Conservation (phyloP, 2,113 vertebrate species). For the Neolamprologus devosi region DNA sequence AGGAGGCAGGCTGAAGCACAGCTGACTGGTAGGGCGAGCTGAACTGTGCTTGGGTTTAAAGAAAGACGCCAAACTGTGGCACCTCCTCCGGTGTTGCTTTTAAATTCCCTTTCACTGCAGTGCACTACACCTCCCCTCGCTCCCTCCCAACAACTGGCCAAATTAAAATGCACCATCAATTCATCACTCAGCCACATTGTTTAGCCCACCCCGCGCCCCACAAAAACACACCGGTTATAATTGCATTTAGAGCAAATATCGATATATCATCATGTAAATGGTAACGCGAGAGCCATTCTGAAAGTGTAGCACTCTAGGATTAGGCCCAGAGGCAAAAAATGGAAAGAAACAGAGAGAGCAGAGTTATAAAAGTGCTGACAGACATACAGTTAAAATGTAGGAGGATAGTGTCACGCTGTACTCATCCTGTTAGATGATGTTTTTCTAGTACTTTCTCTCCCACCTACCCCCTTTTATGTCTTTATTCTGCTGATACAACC, state of each 20-base stretch:
- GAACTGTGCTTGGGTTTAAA: not conserved
- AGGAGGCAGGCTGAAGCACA: slow-evolving; percentile 19
- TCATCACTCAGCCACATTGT: not conserved
- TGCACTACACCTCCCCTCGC: not conserved
- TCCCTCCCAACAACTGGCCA: slow-evolving; percentile 8
- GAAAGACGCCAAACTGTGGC: not conserved
- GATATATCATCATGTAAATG: slow-evolving; percentile 26
- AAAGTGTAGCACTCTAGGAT: slow-evolving; percentile 3
- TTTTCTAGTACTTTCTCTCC: slow-evolving; percentile 37
- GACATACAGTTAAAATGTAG: slow-evolving; percentile 14
- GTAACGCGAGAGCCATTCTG: slow-evolving; percentile 6
- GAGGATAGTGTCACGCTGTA: slow-evolving; percentile 29
- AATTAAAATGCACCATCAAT: slow-evolving; percentile 9
- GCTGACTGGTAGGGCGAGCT: not conserved
- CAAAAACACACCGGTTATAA: slow-evolving; percentile 6
- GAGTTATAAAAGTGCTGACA: slow-evolving; percentile 14
- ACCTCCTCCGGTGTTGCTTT: not conserved
- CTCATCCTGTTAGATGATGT: slow-evolving; percentile 43
- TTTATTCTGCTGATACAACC: slow-evolving; percentile 62
- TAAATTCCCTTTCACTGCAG: not conserved
- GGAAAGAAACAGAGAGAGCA: not conserved
- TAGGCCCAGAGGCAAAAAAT: not conserved
- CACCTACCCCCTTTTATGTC: slow-evolving; percentile 19
- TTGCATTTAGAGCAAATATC: slow-evolving; percentile 18
- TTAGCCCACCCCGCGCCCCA: not conserved